Conservation (phyloP, 2,113 vertebrate genomes). For the Chiloscyllium plagiosum region DNA sequence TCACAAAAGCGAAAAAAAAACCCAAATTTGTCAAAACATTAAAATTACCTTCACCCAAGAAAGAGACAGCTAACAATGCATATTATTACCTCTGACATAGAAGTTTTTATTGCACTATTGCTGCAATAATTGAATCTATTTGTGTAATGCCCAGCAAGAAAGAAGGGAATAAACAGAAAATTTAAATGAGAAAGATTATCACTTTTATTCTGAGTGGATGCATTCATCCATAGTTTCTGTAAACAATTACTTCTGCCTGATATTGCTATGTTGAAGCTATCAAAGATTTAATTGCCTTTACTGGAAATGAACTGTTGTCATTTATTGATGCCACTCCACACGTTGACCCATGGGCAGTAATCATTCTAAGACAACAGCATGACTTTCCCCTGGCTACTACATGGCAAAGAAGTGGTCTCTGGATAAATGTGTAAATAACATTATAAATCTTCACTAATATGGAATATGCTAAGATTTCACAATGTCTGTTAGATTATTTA, state of each 20-base stretch:
- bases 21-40: neutral
- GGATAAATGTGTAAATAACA: neutral
- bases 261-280: neutral
- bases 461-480: neutral
- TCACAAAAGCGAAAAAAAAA: neutral
- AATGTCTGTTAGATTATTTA: neutral
- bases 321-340: neutral
- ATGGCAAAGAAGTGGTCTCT: neutral
- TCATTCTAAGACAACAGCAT: neutral
- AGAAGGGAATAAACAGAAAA: neutral
- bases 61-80: neutral
- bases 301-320: neutral
- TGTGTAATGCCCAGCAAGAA: neutral
- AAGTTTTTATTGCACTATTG: neutral
- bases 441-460: neutral
- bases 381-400: neutral
- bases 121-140: neutral
- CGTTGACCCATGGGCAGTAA: neutral
- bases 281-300: neutral
- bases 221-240: neutral
- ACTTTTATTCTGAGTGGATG: neutral
- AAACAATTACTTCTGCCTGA: neutral
- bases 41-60: neutral
- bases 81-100: neutral
- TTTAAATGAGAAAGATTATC: neutral